phyloP scores from a whole-genome alignment of 2,113 vertebrate genomes.

The Hylia prasina region DNA sequence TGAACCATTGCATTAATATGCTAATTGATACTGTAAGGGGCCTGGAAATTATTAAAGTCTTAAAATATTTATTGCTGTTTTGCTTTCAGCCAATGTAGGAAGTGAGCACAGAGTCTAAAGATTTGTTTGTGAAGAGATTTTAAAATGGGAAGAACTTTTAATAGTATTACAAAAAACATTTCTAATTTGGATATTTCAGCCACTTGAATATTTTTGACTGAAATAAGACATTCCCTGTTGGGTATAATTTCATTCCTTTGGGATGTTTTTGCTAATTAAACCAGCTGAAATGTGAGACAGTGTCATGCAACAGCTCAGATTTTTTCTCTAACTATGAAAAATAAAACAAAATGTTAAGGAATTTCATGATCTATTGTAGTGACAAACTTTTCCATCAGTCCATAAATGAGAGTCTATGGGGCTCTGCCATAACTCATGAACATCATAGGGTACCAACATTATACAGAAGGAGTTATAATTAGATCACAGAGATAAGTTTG shows the following conservation, averaged over 20 bases:
- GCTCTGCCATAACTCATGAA: neutral
- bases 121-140: neutral
- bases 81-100: neutral
- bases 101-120: neutral
- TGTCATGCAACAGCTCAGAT: neutral
- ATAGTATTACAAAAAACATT: neutral
- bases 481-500: neutral
- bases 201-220: neutral
- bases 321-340: neutral
- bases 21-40: constrained; percentile 22
- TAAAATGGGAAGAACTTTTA: neutral
- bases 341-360: neutral
- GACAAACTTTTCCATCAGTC: neutral
- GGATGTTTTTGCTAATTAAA: neutral
- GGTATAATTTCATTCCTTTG: neutral
- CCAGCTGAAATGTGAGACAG: neutral
- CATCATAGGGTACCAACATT: neutral
- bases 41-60: constrained; percentile 27
- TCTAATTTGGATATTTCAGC: neutral
- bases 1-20: constrained; percentile 39
- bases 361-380: neutral
- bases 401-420: neutral
- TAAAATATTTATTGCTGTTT: constrained; percentile 52
- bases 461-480: neutral
- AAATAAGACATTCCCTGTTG: neutral